Conservation (phyloP, 2,113 vertebrate genomes). For the Oplegnathus fasciatus region DNA sequence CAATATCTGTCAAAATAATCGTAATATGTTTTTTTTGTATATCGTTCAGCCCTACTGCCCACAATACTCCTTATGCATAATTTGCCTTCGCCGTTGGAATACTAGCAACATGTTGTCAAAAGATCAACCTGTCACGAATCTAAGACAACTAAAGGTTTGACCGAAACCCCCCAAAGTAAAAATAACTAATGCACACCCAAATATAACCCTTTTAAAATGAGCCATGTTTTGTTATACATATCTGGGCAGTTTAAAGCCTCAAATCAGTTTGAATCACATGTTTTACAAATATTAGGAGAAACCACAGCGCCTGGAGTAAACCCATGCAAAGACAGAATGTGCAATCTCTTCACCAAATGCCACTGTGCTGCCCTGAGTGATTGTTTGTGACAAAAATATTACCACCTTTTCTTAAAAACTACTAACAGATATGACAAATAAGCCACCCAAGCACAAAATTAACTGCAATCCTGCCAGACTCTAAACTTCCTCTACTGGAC, state of each 20-base stretch:
- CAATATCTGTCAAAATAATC: no score
- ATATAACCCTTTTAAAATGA: background rate
- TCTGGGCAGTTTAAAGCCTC: background rate
- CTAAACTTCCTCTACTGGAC: conserved; percentile 5
- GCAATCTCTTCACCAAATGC: conserved; percentile 24
- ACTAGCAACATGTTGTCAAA: background rate
- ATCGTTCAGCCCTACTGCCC: no score
- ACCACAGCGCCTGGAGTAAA: background rate
- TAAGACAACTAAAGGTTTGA: no score
- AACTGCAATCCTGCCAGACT: background rate
- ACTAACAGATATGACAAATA: conserved; percentile 20
- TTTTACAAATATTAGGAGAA: conserved; percentile 12
- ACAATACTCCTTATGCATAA: background rate
- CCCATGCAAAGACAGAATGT: background rate
- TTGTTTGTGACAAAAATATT: conserved; percentile 14
- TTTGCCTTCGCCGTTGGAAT: background rate
- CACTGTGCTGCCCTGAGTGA: background rate
- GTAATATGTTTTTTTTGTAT: no score
- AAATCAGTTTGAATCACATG: no score
- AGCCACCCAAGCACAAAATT: conserved; percentile 10
- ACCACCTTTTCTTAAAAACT: background rate
- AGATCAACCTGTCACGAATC: background rate
- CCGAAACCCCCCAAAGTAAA: background rate
- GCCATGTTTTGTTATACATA: background rate
- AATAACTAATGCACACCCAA: background rate